Evolutionary conservation across 2,888 invertebrate species (phyloP).

Genomic region (Nineta flava): DNA sequence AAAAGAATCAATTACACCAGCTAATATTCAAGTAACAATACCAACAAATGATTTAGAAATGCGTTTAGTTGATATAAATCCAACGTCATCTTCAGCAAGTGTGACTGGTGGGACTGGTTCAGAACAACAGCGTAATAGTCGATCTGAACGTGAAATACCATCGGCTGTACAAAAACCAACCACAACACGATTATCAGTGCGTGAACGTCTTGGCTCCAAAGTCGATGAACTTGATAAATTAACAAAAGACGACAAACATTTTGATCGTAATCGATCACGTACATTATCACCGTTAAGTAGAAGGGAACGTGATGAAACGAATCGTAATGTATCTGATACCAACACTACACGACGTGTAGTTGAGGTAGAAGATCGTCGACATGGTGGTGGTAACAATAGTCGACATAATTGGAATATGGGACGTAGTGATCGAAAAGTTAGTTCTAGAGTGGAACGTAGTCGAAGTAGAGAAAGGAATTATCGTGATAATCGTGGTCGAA

Average conservation of each 20-base stretch:
- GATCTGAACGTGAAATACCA: conserved; percentile 9
- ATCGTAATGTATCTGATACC: conserved; percentile 25
- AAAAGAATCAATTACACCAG: conserved; percentile 19
- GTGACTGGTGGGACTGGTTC: neutral
- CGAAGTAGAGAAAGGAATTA: conserved; percentile 8
- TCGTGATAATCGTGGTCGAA: conserved; percentile 7
- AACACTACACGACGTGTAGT: conserved; percentile 19
- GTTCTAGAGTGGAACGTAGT: conserved; percentile 10
- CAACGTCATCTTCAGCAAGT: conserved; percentile 12
- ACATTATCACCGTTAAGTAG: conserved; percentile 35
- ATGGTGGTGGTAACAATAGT: conserved; percentile 11
- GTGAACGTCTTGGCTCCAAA: conserved; percentile 65
- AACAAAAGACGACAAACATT: conserved; percentile 35
- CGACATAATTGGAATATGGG: conserved; percentile 10
- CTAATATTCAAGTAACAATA: conserved; percentile 39
- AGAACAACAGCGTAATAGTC: conserved; percentile 19
- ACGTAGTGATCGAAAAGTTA: conserved; percentile 4
- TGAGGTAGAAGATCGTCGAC: conserved; percentile 11
- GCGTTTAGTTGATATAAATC: conserved; percentile 29
- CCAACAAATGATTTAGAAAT: conserved; percentile 25
- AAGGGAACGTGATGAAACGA: conserved; percentile 23
- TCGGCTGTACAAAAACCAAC: conserved; percentile 24
- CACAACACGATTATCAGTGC: conserved; percentile 53
- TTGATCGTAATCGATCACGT: conserved; percentile 23
- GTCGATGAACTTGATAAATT: conserved; percentile 41